Evolutionary conservation across 35 echinoderm and acorn worm genomes (phyloP).

Genomic region (Heliocidaris erythrogramma): DNA sequence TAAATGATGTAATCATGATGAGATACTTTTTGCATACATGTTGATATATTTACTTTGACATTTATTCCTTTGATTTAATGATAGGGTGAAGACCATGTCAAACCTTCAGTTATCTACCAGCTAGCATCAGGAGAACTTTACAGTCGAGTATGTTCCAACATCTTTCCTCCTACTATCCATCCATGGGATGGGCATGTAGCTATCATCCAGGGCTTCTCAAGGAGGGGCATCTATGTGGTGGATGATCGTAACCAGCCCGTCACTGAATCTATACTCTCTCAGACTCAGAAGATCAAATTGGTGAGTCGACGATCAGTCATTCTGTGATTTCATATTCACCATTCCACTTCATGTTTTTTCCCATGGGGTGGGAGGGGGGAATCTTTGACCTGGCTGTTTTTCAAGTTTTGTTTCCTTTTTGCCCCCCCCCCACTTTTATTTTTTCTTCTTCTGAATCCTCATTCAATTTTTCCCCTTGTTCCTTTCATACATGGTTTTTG

Average conservation of each 20-base stretch:
- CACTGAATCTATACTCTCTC: constrained; percentile 71
- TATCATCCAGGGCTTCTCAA: constrained; percentile 81
- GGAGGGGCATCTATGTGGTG: constrained; percentile 82
- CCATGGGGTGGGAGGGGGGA: too few species aligned
- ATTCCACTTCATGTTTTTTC: neutral
- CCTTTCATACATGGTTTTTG: neutral
- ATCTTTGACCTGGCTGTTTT: too few species aligned
- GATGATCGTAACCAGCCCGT: constrained; percentile 78
- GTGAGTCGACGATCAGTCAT: constrained; percentile 32
- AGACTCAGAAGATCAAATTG: constrained; percentile 83
- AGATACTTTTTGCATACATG: too few species aligned
- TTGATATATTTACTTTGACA: neutral
- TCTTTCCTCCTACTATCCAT: constrained; percentile 72
- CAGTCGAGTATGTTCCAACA: constrained; percentile 72
- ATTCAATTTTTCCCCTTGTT: neutral
- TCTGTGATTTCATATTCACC: neutral
- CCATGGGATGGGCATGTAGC: constrained; percentile 85
- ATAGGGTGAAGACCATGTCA: constrained; percentile 89
- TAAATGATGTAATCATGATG: too few species aligned
- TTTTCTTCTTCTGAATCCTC: neutral
- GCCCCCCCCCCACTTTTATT: neutral
- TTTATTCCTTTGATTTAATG: neutral
- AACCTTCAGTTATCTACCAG: constrained; percentile 88
- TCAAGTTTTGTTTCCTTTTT: too few species aligned
- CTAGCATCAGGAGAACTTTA: constrained; percentile 86